Evolutionary conservation across 2,797 vertebrate species (phyloP), one percentile per base, ranked within the genome.

Genomic region (Tokudaia muenninki): DNA sequence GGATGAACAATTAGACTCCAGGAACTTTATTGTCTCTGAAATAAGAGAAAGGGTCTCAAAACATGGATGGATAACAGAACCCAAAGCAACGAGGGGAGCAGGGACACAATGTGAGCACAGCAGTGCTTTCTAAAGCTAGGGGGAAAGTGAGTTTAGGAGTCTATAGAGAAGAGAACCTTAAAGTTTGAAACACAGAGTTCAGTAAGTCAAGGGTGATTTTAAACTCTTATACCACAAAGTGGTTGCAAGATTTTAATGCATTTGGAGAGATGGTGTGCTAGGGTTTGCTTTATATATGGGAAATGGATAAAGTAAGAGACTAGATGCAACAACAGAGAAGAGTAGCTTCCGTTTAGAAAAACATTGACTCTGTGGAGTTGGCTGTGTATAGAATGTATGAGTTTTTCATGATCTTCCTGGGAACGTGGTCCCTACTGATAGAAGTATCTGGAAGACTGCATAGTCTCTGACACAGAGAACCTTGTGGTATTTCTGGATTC

Each of bases 281-380:
- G 24, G 31, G 19, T 96, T 41, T 86, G 47, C 26, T 96, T 80
- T 87, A 50, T 79, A n/a, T 88, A 19, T 75, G 90, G 52, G 52
- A 86, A 88, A 61, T 47, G 44, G 4, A 34, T 70, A 75, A 91
- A 90, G 41, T 77, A 52, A 86, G 31, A 94, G 57, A 24, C 17
- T 90, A 19, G 21, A 2, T 88, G 0, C 37, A 55, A 17, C 31
- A 63, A 55, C 19, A 59, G 57, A 75, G 57, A 81, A 87, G 52
- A 47, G 3, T 29, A 55, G 22, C 3, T 80, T 50, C n/a, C 5
- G 1, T 74, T 90, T 90, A 22, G 47, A 70, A 92, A 95, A 77
- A 17, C 92, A 77, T 57, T 74, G 10, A 24, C 55, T 44, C 52
- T 37, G 55, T 6, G 65, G 50, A 92, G 12, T 78, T 82, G 24